A percentile compares a stretch with the other conserved stretches of the same genome.
Evolutionary conservation across 2,888 invertebrate species (phyloP).

Genomic region (Acanthopleura granulata): DNA sequence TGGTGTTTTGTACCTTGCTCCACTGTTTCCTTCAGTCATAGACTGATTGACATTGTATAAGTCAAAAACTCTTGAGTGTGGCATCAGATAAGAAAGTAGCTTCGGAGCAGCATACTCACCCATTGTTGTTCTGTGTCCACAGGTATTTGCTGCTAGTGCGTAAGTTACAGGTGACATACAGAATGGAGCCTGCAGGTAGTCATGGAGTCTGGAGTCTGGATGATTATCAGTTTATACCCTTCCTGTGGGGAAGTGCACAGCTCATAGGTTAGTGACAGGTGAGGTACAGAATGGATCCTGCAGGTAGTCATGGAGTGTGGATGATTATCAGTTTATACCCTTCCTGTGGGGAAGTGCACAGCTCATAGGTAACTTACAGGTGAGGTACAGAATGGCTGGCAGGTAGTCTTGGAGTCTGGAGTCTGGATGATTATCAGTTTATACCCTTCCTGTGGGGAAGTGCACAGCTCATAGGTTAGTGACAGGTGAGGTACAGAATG

Average conservation of each 20-base stretch:
- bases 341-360: slow-evolving; percentile 99
- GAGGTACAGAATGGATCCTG: slow-evolving; percentile 98
- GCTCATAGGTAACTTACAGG: slow-evolving; percentile 86
- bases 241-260: slow-evolving; percentile 99
- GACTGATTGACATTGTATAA: too few species aligned
- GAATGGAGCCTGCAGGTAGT: slow-evolving; percentile 99
- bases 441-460: slow-evolving; percentile 99
- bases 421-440: slow-evolving; percentile 98
- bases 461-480: slow-evolving; percentile 87
- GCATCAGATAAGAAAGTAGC: too few species aligned
- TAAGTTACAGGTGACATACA: slow-evolving; percentile 88
- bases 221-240: slow-evolving; percentile 98
- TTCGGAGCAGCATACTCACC: too few species aligned
- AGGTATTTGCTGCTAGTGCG: slow-evolving; percentile 89
- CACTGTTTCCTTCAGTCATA: too few species aligned
- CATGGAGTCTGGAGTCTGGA: slow-evolving; percentile 99
- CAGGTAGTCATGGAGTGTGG: slow-evolving; percentile 99
- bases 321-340: slow-evolving; percentile 98
- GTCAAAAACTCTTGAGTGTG: too few species aligned
- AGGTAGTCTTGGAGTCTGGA: slow-evolving; percentile 99
- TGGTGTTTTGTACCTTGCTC: too few species aligned
- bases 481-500: slow-evolving; percentile 92
- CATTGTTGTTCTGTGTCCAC: slow-evolving; percentile 18
- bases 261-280: slow-evolving; percentile 84
- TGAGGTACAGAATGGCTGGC: slow-evolving; percentile 96